Evolutionary conservation across 2,797 vertebrate species (phyloP).

Genomic region (Coregonus sp.): DNA sequence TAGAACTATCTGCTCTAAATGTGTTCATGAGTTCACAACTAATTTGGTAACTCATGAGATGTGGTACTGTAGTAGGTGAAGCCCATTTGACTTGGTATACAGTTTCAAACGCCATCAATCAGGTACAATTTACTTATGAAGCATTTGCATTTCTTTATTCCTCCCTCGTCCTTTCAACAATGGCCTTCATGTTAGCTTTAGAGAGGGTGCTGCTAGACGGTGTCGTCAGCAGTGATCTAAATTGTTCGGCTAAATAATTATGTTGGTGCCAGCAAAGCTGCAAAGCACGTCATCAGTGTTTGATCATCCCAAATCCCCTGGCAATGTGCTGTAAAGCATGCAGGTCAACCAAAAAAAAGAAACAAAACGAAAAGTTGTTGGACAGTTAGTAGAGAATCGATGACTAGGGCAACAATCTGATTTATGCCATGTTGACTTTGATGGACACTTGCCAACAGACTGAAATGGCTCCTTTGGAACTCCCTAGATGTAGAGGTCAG

Average conservation of each 20-base stretch:
- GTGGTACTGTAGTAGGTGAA: constrained; percentile 33
- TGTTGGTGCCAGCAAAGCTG: constrained; percentile 40
- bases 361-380: constrained; percentile 44
- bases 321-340: constrained; percentile 35
- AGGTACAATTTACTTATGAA: constrained; percentile 52
- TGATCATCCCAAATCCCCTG: constrained; percentile 65
- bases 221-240: constrained; percentile 49
- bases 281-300: constrained; percentile 66
- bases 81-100: constrained; percentile 20
- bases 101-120: constrained; percentile 28
- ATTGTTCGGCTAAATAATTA: constrained; percentile 56
- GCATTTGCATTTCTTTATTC: constrained; percentile 25
- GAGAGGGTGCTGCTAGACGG: constrained; percentile 31
- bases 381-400: constrained; percentile 41
- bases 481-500: not conserved
- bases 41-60: constrained; percentile 67
- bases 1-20: constrained; percentile 55
- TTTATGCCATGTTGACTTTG: constrained; percentile 54
- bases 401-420: constrained; percentile 55
- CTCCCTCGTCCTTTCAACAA: constrained; percentile 49
- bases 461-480: not conserved
- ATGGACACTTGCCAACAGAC: constrained; percentile 13
- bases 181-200: constrained; percentile 44
- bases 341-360: constrained; percentile 52
- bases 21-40: constrained; percentile 59